phyloP scores from a whole-genome alignment of 1,140 invertebrate species.

The Heliconius eleuchia region DNA sequence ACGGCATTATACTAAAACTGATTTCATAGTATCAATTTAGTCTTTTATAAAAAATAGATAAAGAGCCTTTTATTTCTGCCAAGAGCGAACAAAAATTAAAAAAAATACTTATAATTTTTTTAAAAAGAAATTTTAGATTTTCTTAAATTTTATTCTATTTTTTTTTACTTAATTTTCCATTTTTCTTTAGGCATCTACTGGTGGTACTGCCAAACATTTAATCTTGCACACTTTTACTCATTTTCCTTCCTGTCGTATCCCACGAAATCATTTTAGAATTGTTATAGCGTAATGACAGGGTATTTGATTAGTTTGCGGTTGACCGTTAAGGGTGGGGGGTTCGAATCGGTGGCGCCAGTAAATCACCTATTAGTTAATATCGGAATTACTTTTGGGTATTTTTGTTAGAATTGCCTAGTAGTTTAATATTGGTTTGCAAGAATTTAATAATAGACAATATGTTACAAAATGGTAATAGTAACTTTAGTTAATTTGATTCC shows the following conservation, averaged over 20 bases:
- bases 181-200: too few species aligned
- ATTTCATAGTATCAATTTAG: too few species aligned
- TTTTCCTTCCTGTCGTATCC: conserved; percentile 49
- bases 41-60: too few species aligned
- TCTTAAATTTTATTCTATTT: too few species aligned
- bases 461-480: neutral
- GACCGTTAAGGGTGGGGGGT: conserved; percentile 45
- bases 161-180: too few species aligned
- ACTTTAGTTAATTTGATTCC: neutral
- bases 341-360: conserved; percentile 62
- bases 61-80: too few species aligned
- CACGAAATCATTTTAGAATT: conserved; percentile 53
- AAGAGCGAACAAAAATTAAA: too few species aligned
- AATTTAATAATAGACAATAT: neutral
- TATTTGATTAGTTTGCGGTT: conserved; percentile 76
- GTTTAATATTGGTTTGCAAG: neutral
- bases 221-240: conserved; percentile 33
- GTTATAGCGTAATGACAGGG: conserved; percentile 71
- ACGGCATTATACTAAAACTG: too few species aligned
- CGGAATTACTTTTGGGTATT: conserved; percentile 19
- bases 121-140: too few species aligned
- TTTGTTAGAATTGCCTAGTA: conserved; percentile 6
- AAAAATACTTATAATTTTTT: too few species aligned
- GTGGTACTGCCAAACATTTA: neutral
- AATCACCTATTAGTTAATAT: conserved; percentile 42